Conservation (phyloP, 1,140 invertebrate genomes). For the Micrasema minimum region DNA sequence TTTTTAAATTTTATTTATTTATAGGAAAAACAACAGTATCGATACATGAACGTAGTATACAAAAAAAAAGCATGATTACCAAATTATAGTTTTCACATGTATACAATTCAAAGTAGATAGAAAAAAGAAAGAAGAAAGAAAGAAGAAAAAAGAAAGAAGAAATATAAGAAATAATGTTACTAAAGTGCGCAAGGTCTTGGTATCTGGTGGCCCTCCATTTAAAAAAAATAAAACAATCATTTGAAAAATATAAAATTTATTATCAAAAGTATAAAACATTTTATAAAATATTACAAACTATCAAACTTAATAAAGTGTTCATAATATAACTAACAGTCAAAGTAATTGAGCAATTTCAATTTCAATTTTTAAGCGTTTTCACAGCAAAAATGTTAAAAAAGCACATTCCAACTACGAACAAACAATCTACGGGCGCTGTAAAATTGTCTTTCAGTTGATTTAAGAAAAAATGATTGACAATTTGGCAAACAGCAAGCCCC, state of each 20-base stretch:
- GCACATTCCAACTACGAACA: slow-evolving; percentile 52
- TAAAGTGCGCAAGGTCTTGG: no score
- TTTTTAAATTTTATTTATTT: no score
- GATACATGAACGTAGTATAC: no score
- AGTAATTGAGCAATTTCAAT: slow-evolving; percentile 37
- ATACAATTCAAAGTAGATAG: no score
- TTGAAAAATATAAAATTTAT: slow-evolving; percentile 30
- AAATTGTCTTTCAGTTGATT: slow-evolving; percentile 49
- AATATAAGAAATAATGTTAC: no score
- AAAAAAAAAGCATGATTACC: no score
- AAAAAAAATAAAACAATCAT: neutral
- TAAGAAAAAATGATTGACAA: slow-evolving; percentile 50
- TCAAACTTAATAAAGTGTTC: neutral
- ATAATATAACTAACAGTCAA: slow-evolving; percentile 31
- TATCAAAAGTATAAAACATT: slow-evolving; percentile 48
- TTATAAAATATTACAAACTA: slow-evolving; percentile 11
- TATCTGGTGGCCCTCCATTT: no score
- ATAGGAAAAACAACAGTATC: no score
- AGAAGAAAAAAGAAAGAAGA: no score
- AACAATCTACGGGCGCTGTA: slow-evolving; percentile 48
- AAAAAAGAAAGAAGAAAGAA: no score
- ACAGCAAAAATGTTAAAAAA: slow-evolving; percentile 53
- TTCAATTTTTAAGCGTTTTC: slow-evolving; percentile 51
- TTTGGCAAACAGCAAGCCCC: slow-evolving; percentile 48
- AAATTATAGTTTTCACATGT: no score